Base-by-base conservation (phyloP, 1,140 invertebrate genomes). In the Melitaea cinxia region DNA sequence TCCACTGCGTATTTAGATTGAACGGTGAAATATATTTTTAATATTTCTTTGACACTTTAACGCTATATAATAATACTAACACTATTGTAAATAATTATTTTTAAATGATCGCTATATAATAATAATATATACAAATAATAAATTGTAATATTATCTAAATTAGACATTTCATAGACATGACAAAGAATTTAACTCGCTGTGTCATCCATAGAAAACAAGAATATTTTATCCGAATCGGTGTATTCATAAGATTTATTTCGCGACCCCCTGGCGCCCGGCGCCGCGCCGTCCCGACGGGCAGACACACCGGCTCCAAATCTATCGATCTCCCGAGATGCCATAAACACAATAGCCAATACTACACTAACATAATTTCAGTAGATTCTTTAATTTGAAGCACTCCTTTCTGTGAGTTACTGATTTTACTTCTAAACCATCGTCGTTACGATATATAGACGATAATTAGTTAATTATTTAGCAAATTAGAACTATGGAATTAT, bases 181-280 rank as follows among this genome's bases (percentile, higher is more conserved):
- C 50, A 60, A 62, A 24, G 19, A 39, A 26, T 4, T 45, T 2
- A 59, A 57, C 39, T 14, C 42, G 53, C 26, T 45, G 28, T 7
- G 49, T 62, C 47, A 62, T 62, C 52, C 37, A 15, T 49, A 33
- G 23, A 45, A 45, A 66, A 58, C 24, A 45, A 49, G 12, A 42
- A 68, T 63, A 59, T 53, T 65, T 58, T 61, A 57, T 66, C 49
- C 23, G 50, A 63, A 50, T 63, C 54, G 68, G 71, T 71, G 70
- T 73, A 73, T 71, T 77, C 74, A 71, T 75, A 72, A 77, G 81
- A 84, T 80, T 77, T 79, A 78, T 78, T 26, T 54, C 55, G 39
- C 77, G 85, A 53, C 85, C 85, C 85, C 85, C 54, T 70, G 83
- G 84, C 84, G 86, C 83, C 86, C 45, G 70, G 80, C 82, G 82